These are phyloP conservation scores for Anabas testudineus DNA, from an alignment of 2,797 vertebrate genomes.

Conservation along the genomic window DNA sequence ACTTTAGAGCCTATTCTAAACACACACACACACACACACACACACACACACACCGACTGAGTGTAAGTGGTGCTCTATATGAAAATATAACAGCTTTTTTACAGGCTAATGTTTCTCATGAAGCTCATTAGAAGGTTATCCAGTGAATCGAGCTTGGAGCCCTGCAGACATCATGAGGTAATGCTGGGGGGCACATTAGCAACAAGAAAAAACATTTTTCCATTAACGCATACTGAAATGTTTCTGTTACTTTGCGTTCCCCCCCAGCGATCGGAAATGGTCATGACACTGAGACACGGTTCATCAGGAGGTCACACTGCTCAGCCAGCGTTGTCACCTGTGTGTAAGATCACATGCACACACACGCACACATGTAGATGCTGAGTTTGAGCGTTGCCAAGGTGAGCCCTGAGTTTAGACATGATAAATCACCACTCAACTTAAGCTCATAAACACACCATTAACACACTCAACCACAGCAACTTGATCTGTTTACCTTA, in stretches of 20 bases:
- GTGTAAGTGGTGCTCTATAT: conserved; percentile 46
- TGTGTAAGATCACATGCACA: conserved; percentile 29
- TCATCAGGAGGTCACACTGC: conserved; percentile 55
- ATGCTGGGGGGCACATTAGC: conserved; percentile 8
- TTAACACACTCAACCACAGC: conserved; percentile 76
- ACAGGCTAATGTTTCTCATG: conserved; percentile 45
- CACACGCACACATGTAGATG: conserved; percentile 1
- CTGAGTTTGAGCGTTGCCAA: conserved; percentile 45
- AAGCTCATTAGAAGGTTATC: conserved; percentile 51
- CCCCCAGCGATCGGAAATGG: conserved; percentile 18
- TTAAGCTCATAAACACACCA: conserved; percentile 82
- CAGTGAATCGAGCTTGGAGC: conserved; percentile 12
- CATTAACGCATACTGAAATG: conserved; percentile 30
- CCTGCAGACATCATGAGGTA: conserved; percentile 39
- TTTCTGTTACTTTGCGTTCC: conserved; percentile 21
- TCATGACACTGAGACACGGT: conserved; percentile 35
- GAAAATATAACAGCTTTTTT: conserved; percentile 33
- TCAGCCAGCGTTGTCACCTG: conserved; percentile 49
- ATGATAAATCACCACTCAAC: conserved; percentile 77
- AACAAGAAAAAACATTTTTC: conserved; percentile 13
- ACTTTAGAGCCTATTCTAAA: conserved; percentile 77
- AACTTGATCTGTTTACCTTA: conserved; percentile 76
- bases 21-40: conserved; percentile 51
- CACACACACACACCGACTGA: conserved; percentile 48
- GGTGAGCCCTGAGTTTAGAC: conserved; percentile 54